Evolutionary conservation across 1,140 invertebrate genomes (phyloP).

Genomic region (Hypsibius dujardini): DNA sequence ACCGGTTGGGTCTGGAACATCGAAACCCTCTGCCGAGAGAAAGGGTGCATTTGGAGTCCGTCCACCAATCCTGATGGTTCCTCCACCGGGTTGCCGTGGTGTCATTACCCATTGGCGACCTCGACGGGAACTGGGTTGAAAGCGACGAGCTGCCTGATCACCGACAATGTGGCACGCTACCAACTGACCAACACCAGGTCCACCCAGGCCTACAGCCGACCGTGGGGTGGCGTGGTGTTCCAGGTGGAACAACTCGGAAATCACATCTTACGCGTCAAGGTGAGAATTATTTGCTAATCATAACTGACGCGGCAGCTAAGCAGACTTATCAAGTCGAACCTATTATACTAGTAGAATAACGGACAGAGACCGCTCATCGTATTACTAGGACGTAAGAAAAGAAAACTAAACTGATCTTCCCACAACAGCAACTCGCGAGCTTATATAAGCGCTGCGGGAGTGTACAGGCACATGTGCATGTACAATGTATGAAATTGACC

Average conservation of each 20-base stretch:
- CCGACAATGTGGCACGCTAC: background rate
- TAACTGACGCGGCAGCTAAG: too few relatives aligned
- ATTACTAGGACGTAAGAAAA: too few relatives aligned
- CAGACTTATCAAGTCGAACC: too few relatives aligned
- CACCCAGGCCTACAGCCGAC: background rate
- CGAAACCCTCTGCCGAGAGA: background rate
- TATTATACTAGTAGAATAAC: too few relatives aligned
- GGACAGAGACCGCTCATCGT: too few relatives aligned
- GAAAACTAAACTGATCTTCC: too few relatives aligned
- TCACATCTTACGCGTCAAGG: background rate
- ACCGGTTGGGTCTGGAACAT: background rate
- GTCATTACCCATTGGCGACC: background rate
- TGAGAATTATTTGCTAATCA: too few relatives aligned
- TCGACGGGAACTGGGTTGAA: background rate
- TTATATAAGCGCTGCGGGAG: too few relatives aligned
- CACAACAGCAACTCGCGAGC: too few relatives aligned
- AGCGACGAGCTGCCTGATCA: background rate
- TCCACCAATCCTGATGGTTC: background rate
- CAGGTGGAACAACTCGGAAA: background rate
- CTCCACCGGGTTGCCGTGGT: slow-evolving; percentile 14
- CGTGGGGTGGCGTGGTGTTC: background rate
- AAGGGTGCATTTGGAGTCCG: background rate
- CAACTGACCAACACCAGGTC: background rate
- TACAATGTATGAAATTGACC: too few relatives aligned
- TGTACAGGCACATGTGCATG: too few relatives aligned